Evolutionary conservation across 2,113 vertebrate genomes (phyloP).

Genomic region (Lasiurus borealis): DNA sequence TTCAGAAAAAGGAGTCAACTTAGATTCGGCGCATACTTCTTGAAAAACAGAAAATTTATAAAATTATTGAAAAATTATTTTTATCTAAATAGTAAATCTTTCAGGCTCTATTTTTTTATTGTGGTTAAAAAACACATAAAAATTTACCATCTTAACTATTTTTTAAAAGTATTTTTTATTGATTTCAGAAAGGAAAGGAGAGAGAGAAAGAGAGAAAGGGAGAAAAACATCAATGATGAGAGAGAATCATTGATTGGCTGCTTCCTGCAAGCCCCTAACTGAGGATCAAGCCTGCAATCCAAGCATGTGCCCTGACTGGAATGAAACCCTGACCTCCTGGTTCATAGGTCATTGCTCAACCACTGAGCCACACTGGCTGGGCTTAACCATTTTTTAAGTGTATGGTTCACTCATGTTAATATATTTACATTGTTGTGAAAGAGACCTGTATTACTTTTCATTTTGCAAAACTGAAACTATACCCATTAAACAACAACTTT

Average conservation of each 20-base stretch:
- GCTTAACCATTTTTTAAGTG: not conserved
- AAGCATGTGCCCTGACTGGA: not conserved
- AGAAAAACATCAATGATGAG: too few species aligned
- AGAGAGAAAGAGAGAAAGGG: too few species aligned
- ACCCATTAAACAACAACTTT: not conserved
- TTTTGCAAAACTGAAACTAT: not conserved
- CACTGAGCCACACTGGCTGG: not conserved
- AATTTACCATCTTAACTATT: not conserved
- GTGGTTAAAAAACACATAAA: not conserved
- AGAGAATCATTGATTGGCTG: too few species aligned
- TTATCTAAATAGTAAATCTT: slow-evolving; percentile 44
- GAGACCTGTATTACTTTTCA: not conserved
- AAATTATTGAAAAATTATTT: slow-evolving; percentile 31
- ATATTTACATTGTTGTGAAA: not conserved
- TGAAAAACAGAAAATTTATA: not conserved
- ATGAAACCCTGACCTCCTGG: not conserved
- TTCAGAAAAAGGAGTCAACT: not conserved
- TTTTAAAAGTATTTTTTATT: too few species aligned
- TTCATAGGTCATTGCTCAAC: not conserved
- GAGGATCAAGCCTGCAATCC: too few species aligned
- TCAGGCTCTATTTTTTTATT: not conserved
- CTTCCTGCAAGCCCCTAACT: too few species aligned
- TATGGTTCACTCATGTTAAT: not conserved
- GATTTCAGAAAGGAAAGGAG: too few species aligned
- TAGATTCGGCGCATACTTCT: not conserved